These are phyloP conservation scores for Bombus pascuorum DNA, from an alignment of 1,140 invertebrate genomes.

Conservation along the genomic window DNA sequence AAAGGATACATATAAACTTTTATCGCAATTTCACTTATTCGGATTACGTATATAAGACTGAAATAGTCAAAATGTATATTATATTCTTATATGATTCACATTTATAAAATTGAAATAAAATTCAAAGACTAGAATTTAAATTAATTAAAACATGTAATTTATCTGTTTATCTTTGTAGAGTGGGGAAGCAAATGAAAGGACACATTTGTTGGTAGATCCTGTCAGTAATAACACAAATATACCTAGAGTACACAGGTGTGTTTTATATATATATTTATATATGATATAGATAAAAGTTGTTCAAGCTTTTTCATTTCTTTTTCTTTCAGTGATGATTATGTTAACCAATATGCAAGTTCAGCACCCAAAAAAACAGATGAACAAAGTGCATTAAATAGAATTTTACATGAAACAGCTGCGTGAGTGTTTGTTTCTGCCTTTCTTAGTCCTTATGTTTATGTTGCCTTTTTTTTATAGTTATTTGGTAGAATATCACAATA, in stretches of 20 bases:
- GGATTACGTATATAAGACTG: background rate
- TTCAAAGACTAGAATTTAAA: background rate
- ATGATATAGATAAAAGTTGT: background rate
- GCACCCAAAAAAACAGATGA: conserved; percentile 92
- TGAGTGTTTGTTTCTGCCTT: conserved; percentile 81
- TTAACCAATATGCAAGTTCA: conserved; percentile 85
- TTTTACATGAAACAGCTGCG: conserved; percentile 94
- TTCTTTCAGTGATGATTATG: conserved; percentile 85
- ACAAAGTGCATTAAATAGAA: conserved; percentile 92
- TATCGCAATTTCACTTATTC: conserved; percentile 26
- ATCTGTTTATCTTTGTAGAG: conserved; percentile 76
- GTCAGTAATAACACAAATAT: conserved; percentile 86
- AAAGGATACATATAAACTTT: background rate
- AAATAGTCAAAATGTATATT: background rate
- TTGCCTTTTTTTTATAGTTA: conserved; percentile 7
- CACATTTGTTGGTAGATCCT: conserved; percentile 87
- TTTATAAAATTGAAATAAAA: background rate
- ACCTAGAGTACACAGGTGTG: conserved; percentile 84
- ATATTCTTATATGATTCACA: background rate
- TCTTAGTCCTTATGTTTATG: background rate
- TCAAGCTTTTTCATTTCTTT: conserved; percentile 45
- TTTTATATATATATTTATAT: conserved; percentile 17
- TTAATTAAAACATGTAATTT: background rate
- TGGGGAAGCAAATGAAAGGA: conserved; percentile 86
- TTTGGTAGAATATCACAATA: background rate